Percentiles rank a stretch among this genome's conserved stretches.
These are phyloP conservation scores for Schizotus pectinicornis DNA, from an alignment of 2,888 invertebrate species.

Conservation along the genomic window DNA sequence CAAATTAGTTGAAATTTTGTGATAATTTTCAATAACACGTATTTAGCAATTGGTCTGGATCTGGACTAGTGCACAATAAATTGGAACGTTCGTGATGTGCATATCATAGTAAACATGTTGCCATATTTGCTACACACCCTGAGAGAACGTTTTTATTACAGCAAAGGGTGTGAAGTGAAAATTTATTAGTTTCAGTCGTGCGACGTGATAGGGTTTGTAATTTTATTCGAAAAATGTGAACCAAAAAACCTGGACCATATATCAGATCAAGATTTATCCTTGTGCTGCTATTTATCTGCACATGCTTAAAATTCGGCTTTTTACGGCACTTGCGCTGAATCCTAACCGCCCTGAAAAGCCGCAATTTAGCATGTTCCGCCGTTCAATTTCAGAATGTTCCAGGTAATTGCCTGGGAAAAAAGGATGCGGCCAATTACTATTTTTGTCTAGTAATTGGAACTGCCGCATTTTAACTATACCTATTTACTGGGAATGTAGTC, in stretches of 20 bases:
- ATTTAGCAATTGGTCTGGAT: background rate
- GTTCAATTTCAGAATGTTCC: too few relatives aligned
- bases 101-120: slow-evolving; percentile 38
- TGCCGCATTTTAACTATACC: too few relatives aligned
- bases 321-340: slow-evolving; percentile 7
- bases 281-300: slow-evolving; percentile 12
- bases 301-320: slow-evolving; percentile 8
- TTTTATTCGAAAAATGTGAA: slow-evolving; percentile 42
- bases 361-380: background rate
- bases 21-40: background rate
- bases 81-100: slow-evolving; percentile 41
- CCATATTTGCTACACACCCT: slow-evolving; percentile 43
- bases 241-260: slow-evolving; percentile 35
- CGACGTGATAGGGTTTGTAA: slow-evolving; percentile 51
- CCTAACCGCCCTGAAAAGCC: slow-evolving; percentile 7
- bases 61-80: slow-evolving; percentile 30
- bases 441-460: too few relatives aligned
- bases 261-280: slow-evolving; percentile 41
- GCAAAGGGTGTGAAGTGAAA: slow-evolving; percentile 51
- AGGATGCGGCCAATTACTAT: too few relatives aligned
- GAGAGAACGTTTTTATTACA: slow-evolving; percentile 52
- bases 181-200: slow-evolving; percentile 52
- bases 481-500: too few relatives aligned
- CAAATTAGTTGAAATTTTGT: too few relatives aligned
- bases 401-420: too few relatives aligned